phyloP scores from a whole-genome alignment of 2,797 vertebrate genomes.

The Avahi laniger region DNA sequence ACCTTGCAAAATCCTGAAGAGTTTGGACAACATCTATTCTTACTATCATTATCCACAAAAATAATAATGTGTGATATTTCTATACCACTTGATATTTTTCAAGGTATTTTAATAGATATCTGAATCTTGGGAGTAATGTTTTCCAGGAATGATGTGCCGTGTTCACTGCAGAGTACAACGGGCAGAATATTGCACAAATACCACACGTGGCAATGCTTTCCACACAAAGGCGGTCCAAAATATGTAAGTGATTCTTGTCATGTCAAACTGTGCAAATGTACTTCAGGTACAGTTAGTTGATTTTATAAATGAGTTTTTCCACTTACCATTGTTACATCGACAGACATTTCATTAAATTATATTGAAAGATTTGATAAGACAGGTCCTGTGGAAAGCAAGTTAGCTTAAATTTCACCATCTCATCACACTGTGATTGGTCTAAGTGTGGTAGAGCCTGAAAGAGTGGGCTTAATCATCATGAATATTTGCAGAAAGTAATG shows the following conservation, averaged over 20 bases:
- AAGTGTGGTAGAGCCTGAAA: slow-evolving; percentile 63
- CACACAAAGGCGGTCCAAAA: slow-evolving; percentile 51
- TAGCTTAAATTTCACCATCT: slow-evolving; percentile 64
- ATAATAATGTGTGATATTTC: background rate
- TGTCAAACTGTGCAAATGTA: slow-evolving; percentile 58
- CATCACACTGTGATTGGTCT: slow-evolving; percentile 53
- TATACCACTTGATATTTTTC: background rate
- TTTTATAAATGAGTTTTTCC: slow-evolving; percentile 73
- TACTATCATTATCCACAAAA: background rate
- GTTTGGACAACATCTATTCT: slow-evolving; percentile 29
- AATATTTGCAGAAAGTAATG: slow-evolving; percentile 79
- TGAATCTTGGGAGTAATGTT: background rate
- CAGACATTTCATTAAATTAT: slow-evolving; percentile 73
- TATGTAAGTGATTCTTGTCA: slow-evolving; percentile 63
- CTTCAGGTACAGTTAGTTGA: slow-evolving; percentile 65
- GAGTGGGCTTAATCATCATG: slow-evolving; percentile 77
- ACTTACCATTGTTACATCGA: slow-evolving; percentile 67
- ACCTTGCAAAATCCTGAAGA: background rate
- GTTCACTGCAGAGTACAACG: background rate
- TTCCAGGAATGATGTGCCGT: background rate
- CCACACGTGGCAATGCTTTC: background rate
- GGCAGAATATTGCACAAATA: slow-evolving; percentile 14
- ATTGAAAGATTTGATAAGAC: slow-evolving; percentile 73
- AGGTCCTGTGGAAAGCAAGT: slow-evolving; percentile 58
- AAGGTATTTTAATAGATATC: background rate